Conservation (phyloP, 2,113 vertebrate genomes). For the Falcunculus frontatus region DNA sequence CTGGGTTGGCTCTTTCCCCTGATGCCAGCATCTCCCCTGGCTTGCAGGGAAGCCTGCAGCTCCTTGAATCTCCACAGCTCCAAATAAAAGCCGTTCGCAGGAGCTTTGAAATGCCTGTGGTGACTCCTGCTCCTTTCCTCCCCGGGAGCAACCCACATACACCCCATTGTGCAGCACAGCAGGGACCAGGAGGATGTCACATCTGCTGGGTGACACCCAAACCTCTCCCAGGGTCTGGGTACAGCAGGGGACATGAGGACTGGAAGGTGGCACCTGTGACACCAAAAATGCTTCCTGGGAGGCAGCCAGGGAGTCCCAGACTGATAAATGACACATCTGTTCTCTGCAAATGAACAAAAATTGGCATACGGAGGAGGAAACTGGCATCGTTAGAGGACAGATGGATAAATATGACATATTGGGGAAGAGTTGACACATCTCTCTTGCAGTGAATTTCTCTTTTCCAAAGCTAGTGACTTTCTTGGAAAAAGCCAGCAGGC, state of each 20-base stretch:
- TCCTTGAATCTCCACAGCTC: background rate
- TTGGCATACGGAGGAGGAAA: slow-evolving; percentile 29
- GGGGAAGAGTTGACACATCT: background rate
- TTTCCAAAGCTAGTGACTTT: background rate
- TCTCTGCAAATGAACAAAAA: slow-evolving; percentile 56
- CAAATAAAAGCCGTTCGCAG: background rate
- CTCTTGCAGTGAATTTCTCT: background rate
- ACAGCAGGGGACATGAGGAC: background rate
- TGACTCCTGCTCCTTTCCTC: background rate
- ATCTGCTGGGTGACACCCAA: background rate
- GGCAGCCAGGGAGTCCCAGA: background rate
- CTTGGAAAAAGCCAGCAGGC: background rate
- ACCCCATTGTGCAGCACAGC: background rate
- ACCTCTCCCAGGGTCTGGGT: background rate
- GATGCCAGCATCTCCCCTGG: background rate
- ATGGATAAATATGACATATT: slow-evolving; percentile 5
- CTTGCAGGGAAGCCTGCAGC: background rate
- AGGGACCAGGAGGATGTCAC: background rate
- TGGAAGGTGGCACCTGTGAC: background rate
- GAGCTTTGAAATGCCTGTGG: background rate
- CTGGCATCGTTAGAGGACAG: slow-evolving; percentile 15
- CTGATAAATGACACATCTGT: slow-evolving; percentile 43
- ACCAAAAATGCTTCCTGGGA: background rate
- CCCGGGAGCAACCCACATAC: accelerated
- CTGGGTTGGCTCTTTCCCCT: background rate